Evolutionary conservation across 2,888 invertebrate species (phyloP), one percentile per base, ranked within the genome.

Genomic region (Dorcus hopei): DNA sequence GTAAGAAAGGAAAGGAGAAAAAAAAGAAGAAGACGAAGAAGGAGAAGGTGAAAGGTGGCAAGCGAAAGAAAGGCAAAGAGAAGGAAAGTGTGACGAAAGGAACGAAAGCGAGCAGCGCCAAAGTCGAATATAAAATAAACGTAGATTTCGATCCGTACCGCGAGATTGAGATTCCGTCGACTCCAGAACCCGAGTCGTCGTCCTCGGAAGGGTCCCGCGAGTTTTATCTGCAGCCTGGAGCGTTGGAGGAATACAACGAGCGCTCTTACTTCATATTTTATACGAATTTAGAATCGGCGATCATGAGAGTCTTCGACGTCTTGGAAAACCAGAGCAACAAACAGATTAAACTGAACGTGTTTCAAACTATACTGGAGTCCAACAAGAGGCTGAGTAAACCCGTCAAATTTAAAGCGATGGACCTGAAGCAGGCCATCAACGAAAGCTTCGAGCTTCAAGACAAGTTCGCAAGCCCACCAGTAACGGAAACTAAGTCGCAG

Each of bases 171-270:
- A 33, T 33, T 33, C 26, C 26, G 33, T 42, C 26, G 23, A 48
- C 11, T 9, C 40, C 38, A 6, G 19, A 38, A 40, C 9, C 14
- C 9, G 39, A 38, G 38, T 33, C 26, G 6, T 33, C 26, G 3
- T 33, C 26, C 38, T 38, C 11, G 62, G 19, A 47, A 54, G 16
- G 58, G 55, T 23, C 58, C 57, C n/a, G 47, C 61, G 41, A 57
- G 55, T 11, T 58, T 61, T 19, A 50, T 63, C 50, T 60, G 62
- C n/a, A 57, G 52, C 50, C 49, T 61, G 8, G 16, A 40, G 33
- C 7, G 6, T 11, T 45, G 3, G 48, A 56, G 40, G 49, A 59
- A 52, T 59, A 59, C 45, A 55, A 52, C 9, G 39, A 38, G 9
- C 23, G 33, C 11, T 16, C 56, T 3, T 59, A 59, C 38, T 38